Conservation (phyloP, 2,888 invertebrate genomes). For the Hirtodrosophila alboralis region DNA sequence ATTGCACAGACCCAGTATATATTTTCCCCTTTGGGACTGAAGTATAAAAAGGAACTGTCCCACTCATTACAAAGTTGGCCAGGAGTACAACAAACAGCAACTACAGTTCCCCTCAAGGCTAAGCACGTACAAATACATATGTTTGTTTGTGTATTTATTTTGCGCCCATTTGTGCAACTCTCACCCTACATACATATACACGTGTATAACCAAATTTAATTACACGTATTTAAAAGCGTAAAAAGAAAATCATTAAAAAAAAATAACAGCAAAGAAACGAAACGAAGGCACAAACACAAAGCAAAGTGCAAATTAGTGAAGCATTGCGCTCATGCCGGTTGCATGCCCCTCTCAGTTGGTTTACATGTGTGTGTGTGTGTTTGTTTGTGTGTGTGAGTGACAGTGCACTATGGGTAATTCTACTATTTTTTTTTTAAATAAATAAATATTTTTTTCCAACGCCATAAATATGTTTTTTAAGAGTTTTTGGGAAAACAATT, state of each 20-base stretch:
- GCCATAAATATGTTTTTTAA: no score
- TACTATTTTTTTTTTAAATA: no score
- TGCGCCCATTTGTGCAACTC: slow-evolving; percentile 41
- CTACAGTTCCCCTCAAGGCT: slow-evolving; percentile 53
- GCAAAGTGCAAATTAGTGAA: slow-evolving; percentile 80
- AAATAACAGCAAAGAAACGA: slow-evolving; percentile 22
- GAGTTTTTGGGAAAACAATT: no score
- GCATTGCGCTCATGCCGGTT: slow-evolving; percentile 54
- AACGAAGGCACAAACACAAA: slow-evolving; percentile 51
- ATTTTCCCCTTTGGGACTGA: no score
- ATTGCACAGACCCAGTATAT: no score
- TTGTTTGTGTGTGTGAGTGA: slow-evolving; percentile 17
- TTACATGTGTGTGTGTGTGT: slow-evolving; percentile 11
- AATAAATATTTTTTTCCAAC: no score
- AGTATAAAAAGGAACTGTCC: slow-evolving; percentile 6
- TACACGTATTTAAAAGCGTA: slow-evolving; percentile 76
- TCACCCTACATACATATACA: not conserved
- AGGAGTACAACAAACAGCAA: slow-evolving; percentile 9
- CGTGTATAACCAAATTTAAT: slow-evolving; percentile 69
- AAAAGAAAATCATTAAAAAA: slow-evolving; percentile 22
- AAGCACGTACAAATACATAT: slow-evolving; percentile 47
- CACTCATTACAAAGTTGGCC: slow-evolving; percentile 4
- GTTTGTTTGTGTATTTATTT: slow-evolving; percentile 3
- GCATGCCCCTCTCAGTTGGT: slow-evolving; percentile 14
- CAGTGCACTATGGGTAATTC: no score